Base-by-base conservation (phyloP, 2,797 vertebrate genomes). In the Coilia nasus region DNA sequence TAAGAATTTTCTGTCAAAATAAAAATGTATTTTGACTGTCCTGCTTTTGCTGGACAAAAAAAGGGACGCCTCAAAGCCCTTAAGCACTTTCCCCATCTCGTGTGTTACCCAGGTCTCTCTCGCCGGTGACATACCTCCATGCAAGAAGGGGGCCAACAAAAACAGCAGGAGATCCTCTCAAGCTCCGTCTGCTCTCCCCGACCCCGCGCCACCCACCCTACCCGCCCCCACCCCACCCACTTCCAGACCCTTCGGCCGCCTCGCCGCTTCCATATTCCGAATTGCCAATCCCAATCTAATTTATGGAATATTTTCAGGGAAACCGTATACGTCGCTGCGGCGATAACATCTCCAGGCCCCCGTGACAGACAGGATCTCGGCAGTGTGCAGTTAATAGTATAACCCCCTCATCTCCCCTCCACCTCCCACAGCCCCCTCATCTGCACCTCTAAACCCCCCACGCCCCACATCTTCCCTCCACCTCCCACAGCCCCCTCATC, bases 321-420 rank as follows among this genome's bases (percentile, higher is more conserved):
- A 99, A 99, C 97, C 89, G 93, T 97, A 99, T 96, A 97, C 96
- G 93, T 91, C 94, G 91, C 92, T 88, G 94, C 91, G 92, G 86
- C 92, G 98, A 99, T 99, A 99, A 98, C 96, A 99, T 99, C 98
- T 98, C 96, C 90, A 95, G 97, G 96, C 96, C 96, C 95, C 96
- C 95, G 96, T 97, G 97, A 97, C 96, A 96, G 96, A 96, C 97
- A 99, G 98, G 98, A 99, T 98, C 98, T 97, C 88, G 91, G 95
- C 96, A 95, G 96, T 94, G 97, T 95, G 96, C 96, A 96, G 96
- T 98, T 98, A 99, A 99, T 99, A 97, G 98, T 92, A 96, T 96
- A 96, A 97, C 96, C 96, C 96, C 96, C 96, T 12, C 67, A 28
- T 3, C 31, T 28, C 12, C 9, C 25, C 23, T 10, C 23, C 25